Percentiles rank a stretch among this genome's conserved stretches.
Evolutionary conservation across 2,113 vertebrate species (phyloP).

Genomic region (Neoarius graeffei): DNA sequence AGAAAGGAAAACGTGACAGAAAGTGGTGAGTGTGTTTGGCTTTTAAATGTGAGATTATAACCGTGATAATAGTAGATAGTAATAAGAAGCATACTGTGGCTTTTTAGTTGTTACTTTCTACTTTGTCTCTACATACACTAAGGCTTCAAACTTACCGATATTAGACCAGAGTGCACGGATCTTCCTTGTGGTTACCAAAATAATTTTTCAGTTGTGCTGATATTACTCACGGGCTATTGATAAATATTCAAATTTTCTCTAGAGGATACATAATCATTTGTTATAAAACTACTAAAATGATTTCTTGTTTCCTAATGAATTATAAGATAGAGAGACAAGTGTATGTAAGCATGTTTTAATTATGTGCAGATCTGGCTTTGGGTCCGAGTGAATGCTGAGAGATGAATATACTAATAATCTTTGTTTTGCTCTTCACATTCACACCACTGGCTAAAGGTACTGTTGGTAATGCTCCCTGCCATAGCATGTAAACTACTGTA

Average conservation of each 20-base stretch:
- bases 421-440: neutral
- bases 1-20: neutral
- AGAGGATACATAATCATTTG: neutral
- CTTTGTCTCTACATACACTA: neutral
- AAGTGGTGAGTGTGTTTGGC: neutral
- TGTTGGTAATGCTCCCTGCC: neutral
- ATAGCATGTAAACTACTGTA: neutral
- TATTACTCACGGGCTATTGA: neutral
- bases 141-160: neutral
- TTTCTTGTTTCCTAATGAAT: neutral
- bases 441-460: neutral
- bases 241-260: neutral
- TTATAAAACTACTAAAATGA: neutral
- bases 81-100: neutral
- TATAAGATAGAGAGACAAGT: neutral
- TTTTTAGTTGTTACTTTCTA: neutral
- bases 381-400: neutral
- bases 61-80: neutral
- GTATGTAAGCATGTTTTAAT: neutral
- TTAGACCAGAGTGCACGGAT: neutral
- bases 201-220: neutral
- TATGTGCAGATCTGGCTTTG: slow-evolving; percentile 18
- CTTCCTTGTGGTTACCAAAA: neutral
- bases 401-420: neutral
- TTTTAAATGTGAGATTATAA: neutral